Evolutionary conservation across 1,140 invertebrate genomes (phyloP).

Genomic region (Polypedilum pembai): DNA sequence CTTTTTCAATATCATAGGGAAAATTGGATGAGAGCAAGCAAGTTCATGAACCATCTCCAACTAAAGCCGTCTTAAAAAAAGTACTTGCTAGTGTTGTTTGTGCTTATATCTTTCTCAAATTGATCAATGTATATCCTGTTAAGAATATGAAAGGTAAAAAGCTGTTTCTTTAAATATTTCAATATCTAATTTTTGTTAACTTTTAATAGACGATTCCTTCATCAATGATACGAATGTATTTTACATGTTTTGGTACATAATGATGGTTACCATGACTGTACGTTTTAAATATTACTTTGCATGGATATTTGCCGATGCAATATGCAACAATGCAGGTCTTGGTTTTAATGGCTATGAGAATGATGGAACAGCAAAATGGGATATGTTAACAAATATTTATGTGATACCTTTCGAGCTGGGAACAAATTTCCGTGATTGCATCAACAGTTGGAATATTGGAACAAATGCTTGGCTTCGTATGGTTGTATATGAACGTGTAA

Average conservation of each 20-base stretch:
- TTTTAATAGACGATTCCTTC: slow-evolving; percentile 57
- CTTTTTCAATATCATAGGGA: slow-evolving; percentile 34
- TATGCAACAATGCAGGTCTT: slow-evolving; percentile 89
- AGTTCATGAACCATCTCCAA: slow-evolving; percentile 55
- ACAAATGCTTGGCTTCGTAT: slow-evolving; percentile 84
- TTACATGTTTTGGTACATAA: slow-evolving; percentile 59
- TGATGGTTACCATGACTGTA: slow-evolving; percentile 65
- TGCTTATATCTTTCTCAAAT: slow-evolving; percentile 56
- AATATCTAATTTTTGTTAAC: not conserved
- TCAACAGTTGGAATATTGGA: slow-evolving; percentile 85
- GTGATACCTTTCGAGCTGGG: slow-evolving; percentile 80
- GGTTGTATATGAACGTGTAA: slow-evolving; percentile 76
- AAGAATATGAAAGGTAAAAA: slow-evolving; percentile 51
- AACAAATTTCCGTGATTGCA: slow-evolving; percentile 68
- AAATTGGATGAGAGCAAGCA: slow-evolving; percentile 42
- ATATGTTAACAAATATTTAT: slow-evolving; percentile 85
- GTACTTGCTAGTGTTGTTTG: slow-evolving; percentile 54
- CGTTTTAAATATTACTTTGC: slow-evolving; percentile 95
- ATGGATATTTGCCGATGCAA: slow-evolving; percentile 87
- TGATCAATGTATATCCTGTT: slow-evolving; percentile 57
- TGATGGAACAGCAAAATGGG: slow-evolving; percentile 68
- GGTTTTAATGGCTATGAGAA: slow-evolving; percentile 79
- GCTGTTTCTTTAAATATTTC: not conserved
- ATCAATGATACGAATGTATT: slow-evolving; percentile 51
- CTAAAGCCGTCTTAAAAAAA: slow-evolving; percentile 56